A percentile compares a stretch with the other conserved stretches of the same genome.
Conservation (phyloP, 2,797 vertebrate species). For the Phalanger gymnotis region DNA sequence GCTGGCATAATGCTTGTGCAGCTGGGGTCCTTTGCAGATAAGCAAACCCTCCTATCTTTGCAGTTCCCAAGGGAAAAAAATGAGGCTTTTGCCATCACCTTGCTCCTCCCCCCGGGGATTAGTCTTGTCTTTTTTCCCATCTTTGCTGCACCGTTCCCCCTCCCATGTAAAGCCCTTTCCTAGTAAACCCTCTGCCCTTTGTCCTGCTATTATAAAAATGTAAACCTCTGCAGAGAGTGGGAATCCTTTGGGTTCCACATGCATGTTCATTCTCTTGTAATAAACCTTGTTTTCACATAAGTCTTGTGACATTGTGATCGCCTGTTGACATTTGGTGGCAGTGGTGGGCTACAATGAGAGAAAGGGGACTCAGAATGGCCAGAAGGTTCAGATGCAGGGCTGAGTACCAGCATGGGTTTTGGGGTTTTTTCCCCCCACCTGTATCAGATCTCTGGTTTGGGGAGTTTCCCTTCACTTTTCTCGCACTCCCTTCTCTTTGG, state of each 20-base stretch:
- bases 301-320: not conserved
- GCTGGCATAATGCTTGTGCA: not conserved
- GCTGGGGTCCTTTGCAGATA: too few relatives aligned
- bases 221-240: not conserved
- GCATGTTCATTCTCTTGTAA: not conserved
- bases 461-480: not conserved
- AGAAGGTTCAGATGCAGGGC: not conserved
- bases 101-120: not conserved
- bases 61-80: not conserved
- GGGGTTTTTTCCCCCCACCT: not conserved
- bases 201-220: not conserved
- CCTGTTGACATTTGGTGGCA: not conserved
- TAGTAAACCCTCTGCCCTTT: not conserved
- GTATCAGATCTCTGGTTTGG: not conserved
- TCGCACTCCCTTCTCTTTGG: not conserved
- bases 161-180: not conserved
- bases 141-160: not conserved
- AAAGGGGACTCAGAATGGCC: not conserved
- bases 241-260: not conserved
- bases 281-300: not conserved
- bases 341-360: not conserved
- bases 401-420: not conserved
- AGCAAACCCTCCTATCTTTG: not conserved
- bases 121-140: not conserved
- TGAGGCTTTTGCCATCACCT: too few relatives aligned